Percentiles rank a stretch among this genome's conserved stretches.
These are phyloP conservation scores for Lucinisca nassula DNA, from an alignment of 2,888 invertebrate genomes.

Conservation along the genomic window DNA sequence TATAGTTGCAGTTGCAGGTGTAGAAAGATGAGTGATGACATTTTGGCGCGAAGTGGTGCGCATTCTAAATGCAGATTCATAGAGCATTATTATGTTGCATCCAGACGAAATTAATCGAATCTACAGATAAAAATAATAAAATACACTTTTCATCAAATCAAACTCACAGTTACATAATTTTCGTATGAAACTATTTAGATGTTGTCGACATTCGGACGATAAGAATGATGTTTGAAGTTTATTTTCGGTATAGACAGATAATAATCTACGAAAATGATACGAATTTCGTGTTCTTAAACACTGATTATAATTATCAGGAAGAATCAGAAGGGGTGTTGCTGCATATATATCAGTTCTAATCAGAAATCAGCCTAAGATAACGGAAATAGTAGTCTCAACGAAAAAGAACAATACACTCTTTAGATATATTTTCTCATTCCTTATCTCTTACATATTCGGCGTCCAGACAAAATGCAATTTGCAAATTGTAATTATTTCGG, in stretches of 20 bases:
- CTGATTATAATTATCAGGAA: neutral
- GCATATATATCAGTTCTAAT: conserved; percentile 2
- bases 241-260: conserved; percentile 29
- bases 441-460: conserved; percentile 40
- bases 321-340: neutral
- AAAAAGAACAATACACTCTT: conserved; percentile 59
- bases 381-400: neutral
- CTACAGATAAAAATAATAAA: neutral
- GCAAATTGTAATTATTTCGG: conserved; percentile 73
- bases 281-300: conserved; percentile 51
- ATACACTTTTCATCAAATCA: neutral
- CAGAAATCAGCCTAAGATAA: neutral
- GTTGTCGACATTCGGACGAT: neutral
- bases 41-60: neutral
- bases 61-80: too few relatives aligned
- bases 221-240: conserved; percentile 15
- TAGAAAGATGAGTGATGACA: neutral
- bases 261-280: conserved; percentile 59
- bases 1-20: neutral
- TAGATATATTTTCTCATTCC: conserved; percentile 9
- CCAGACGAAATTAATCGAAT: neutral
- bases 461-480: conserved; percentile 73
- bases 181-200: conserved; percentile 14
- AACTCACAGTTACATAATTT: neutral
- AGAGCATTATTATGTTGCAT: too few relatives aligned